Evolutionary conservation across 2,113 vertebrate genomes (phyloP).

Genomic region (Strix aluco): DNA sequence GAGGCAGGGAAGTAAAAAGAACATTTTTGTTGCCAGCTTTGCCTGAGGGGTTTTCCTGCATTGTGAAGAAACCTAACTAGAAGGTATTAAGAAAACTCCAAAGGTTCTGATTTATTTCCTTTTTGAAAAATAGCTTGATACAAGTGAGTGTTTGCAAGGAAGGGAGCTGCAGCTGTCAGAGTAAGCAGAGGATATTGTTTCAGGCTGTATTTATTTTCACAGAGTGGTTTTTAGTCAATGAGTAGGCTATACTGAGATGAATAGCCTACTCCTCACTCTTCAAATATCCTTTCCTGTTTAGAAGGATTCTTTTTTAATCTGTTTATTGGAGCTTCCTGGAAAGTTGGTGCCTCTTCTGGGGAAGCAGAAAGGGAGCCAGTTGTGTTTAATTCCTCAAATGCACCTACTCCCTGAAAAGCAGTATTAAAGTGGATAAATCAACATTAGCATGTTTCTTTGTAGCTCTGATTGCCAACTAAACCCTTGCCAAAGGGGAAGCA

Average conservation of each 20-base stretch:
- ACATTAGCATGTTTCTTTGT: background rate
- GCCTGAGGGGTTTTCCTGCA: background rate
- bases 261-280: background rate
- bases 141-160: background rate
- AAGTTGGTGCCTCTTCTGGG: slow-evolving; percentile 3
- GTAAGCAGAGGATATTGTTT: slow-evolving; percentile 43
- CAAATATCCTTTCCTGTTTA: slow-evolving; percentile 36
- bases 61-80: background rate
- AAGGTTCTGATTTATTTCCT: slow-evolving; percentile 14
- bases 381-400: slow-evolving; percentile 26
- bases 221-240: background rate
- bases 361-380: background rate
- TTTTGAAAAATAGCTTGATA: background rate
- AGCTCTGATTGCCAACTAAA: background rate
- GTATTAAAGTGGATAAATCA: background rate
- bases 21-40: background rate
- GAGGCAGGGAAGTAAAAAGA: background rate
- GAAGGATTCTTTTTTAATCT: slow-evolving; percentile 25
- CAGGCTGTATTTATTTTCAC: slow-evolving; percentile 51
- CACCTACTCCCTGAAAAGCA: slow-evolving; percentile 27
- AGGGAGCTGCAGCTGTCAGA: background rate
- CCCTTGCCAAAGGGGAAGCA: background rate
- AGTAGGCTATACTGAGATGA: background rate
- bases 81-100: background rate
- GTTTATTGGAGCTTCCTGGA: slow-evolving; percentile 28